A percentile compares a stretch with the other conserved stretches of the same genome.
These are phyloP conservation scores for Manis crassicaudata DNA, from an alignment of 2,797 vertebrate species.

Conservation along the genomic window DNA sequence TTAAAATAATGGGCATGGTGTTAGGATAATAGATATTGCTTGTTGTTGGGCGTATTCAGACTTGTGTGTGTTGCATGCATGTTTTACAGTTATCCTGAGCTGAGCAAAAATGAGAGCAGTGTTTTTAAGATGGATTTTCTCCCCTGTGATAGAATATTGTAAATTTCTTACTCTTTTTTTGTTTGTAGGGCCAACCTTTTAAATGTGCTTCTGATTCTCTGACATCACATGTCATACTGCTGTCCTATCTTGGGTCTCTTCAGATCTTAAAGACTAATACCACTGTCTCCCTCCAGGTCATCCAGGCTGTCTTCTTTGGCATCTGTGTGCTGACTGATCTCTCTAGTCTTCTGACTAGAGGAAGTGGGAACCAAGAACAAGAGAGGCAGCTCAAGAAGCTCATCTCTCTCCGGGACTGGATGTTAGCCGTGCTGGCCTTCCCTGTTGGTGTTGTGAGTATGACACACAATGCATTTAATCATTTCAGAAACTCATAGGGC, in stretches of 20 bases:
- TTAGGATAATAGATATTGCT: background rate
- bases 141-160: background rate
- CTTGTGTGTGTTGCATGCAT: background rate
- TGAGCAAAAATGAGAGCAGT: background rate
- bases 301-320: slow-evolving; percentile 97
- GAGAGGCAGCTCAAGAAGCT: slow-evolving; percentile 96
- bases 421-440: slow-evolving; percentile 97
- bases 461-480: background rate
- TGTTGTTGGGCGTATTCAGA: background rate
- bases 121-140: slow-evolving; percentile 30
- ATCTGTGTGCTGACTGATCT: slow-evolving; percentile 97
- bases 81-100: background rate
- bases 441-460: slow-evolving; percentile 96
- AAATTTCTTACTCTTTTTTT: background rate
- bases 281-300: slow-evolving; percentile 88
- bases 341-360: slow-evolving; percentile 95
- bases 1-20: background rate
- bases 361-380: slow-evolving; percentile 94
- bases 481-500: background rate
- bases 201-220: background rate
- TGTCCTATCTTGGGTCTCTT: background rate
- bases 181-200: background rate
- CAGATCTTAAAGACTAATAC: background rate
- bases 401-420: slow-evolving; percentile 95
- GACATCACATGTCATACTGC: background rate